Evolutionary conservation across 1,140 invertebrate genomes (phyloP).

Genomic region (Drosophila pseudoobscura): DNA sequence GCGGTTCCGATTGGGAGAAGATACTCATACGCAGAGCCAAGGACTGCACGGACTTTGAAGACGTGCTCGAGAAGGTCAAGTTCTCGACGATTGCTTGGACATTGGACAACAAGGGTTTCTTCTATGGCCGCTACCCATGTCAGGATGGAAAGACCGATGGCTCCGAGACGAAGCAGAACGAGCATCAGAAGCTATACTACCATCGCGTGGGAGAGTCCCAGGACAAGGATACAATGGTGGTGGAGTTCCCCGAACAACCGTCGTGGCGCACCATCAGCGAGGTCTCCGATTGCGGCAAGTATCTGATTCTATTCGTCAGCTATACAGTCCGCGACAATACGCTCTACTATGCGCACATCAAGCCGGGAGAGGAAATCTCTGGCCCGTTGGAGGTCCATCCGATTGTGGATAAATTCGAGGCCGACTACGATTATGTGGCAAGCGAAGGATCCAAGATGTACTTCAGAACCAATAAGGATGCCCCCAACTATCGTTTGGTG

Average conservation of each 20-base stretch:
- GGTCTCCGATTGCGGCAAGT: constrained; percentile 94
- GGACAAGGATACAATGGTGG: constrained; percentile 93
- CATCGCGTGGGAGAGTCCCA: constrained; percentile 95
- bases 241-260: constrained; percentile 96
- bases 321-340: constrained; percentile 89
- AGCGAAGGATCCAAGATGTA: constrained; percentile 93
- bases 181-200: constrained; percentile 97
- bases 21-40: constrained; percentile 92
- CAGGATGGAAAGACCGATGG: constrained; percentile 93
- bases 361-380: constrained; percentile 86
- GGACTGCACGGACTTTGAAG: constrained; percentile 93
- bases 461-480: constrained; percentile 96
- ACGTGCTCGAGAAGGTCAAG: constrained; percentile 95
- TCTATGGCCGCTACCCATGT: constrained; percentile 93
- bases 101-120: constrained; percentile 96
- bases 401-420: constrained; percentile 94
- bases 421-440: constrained; percentile 97
- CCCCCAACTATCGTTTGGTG: constrained; percentile 95
- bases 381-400: constrained; percentile 88
- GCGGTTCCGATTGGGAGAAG: constrained; percentile 97
- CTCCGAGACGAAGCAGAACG: constrained; percentile 92
- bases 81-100: constrained; percentile 96
- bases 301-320: constrained; percentile 90
- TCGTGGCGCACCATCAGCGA: constrained; percentile 90
- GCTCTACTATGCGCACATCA: constrained; percentile 91